Percentiles rank a stretch among this genome's conserved stretches.
phyloP scores from a whole-genome alignment of 2,797 vertebrate species.

The Smutsia temminckii region DNA sequence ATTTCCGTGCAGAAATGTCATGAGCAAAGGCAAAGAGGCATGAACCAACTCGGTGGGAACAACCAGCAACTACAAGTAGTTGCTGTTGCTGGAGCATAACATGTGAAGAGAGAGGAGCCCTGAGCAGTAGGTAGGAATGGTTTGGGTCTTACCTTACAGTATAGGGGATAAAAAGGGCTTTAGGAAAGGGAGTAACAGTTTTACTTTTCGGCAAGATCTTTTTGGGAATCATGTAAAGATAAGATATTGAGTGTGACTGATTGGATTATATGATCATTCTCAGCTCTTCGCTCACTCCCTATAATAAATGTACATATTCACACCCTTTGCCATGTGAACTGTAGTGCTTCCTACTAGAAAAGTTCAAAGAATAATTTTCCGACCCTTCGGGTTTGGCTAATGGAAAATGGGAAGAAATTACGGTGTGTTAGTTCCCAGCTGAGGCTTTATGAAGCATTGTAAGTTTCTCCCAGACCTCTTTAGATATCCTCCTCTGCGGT shows the following conservation, averaged over 20 bases:
- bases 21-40: conserved; percentile 8
- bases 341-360: background rate
- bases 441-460: background rate
- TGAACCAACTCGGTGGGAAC: background rate
- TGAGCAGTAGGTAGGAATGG: background rate
- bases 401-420: background rate
- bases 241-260: background rate
- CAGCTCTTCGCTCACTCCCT: background rate
- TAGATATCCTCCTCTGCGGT: background rate
- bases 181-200: background rate
- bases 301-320: background rate
- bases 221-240: background rate
- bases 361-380: background rate
- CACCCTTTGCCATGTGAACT: background rate
- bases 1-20: conserved; percentile 27
- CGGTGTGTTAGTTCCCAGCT: background rate
- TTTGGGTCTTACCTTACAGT: background rate
- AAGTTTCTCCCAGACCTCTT: background rate
- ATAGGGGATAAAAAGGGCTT: background rate
- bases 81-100: background rate
- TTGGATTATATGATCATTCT: background rate
- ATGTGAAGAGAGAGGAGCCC: background rate
- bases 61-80: background rate
- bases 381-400: background rate
- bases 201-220: background rate